These are phyloP conservation scores for Torymus auratus DNA, from an alignment of 2,888 invertebrate genomes.

Conservation along the genomic window DNA sequence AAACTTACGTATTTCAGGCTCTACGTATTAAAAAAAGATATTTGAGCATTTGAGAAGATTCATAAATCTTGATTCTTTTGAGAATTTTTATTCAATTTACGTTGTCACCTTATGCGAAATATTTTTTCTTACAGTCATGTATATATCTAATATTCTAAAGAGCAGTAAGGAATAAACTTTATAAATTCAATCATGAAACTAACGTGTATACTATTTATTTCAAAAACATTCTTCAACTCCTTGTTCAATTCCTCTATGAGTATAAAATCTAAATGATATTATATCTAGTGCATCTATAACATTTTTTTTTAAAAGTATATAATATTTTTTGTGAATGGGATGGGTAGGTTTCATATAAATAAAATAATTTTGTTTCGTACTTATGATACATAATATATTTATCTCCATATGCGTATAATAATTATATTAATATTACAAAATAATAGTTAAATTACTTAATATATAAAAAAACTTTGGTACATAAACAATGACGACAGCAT, in stretches of 20 bases:
- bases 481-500: constrained; percentile 74
- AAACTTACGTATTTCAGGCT: constrained; percentile 27
- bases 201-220: too few relatives aligned
- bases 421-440: constrained; percentile 75
- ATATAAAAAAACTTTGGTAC: constrained; percentile 76
- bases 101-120: constrained; percentile 37
- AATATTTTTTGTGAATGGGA: not conserved
- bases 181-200: constrained; percentile 52
- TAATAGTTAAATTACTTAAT: constrained; percentile 75
- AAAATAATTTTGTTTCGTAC: constrained; percentile 38
- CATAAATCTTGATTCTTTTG: constrained; percentile 37
- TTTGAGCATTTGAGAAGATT: constrained; percentile 31
- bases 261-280: too few relatives aligned
- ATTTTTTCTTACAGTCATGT: constrained; percentile 55
- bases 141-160: constrained; percentile 52
- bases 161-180: constrained; percentile 56
- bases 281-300: too few relatives aligned
- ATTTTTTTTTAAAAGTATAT: not conserved
- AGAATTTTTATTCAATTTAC: constrained; percentile 49
- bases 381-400: constrained; percentile 73
- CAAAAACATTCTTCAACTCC: too few relatives aligned
- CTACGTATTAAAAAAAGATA: constrained; percentile 22
- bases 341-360: constrained; percentile 6
- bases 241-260: too few relatives aligned
- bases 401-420: constrained; percentile 73